phyloP scores from a whole-genome alignment of 2,113 vertebrate species.

The Albula glossodonta region DNA sequence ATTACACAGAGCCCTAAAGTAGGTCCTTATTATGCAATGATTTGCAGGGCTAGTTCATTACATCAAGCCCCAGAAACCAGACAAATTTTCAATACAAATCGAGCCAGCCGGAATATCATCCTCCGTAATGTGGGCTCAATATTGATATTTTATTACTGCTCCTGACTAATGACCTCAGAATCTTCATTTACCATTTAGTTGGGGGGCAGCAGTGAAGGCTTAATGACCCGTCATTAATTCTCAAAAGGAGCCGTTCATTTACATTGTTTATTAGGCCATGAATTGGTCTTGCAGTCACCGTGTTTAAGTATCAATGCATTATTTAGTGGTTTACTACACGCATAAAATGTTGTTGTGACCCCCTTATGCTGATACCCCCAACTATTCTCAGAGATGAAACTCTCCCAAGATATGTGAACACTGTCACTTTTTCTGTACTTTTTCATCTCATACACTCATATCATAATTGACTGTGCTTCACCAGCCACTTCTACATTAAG shows the following conservation, averaged over 20 bases:
- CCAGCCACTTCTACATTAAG: no score
- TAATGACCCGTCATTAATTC: conserved; percentile 59
- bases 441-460: no score
- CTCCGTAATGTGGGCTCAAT: conserved; percentile 85
- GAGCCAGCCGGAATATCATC: conserved; percentile 88
- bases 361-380: not conserved
- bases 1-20: conserved; percentile 99
- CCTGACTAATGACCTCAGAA: conserved; percentile 76
- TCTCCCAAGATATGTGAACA: no score
- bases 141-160: conserved; percentile 87
- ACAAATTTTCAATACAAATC: conserved; percentile 98
- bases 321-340: not conserved
- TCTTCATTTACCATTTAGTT: conserved; percentile 71
- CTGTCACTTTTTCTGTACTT: no score
- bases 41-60: conserved; percentile 98
- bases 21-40: conserved; percentile 97
- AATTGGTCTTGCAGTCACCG: conserved; percentile 20
- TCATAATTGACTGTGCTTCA: no score
- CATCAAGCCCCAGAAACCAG: conserved; percentile 84
- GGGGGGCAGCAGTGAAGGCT: conserved; percentile 67
- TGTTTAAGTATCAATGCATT: no score
- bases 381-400: not conserved
- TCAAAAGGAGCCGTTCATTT: conserved; percentile 70
- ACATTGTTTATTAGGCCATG: conserved; percentile 68
- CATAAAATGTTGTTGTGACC: not conserved